phyloP scores from a whole-genome alignment of 2,888 invertebrate genomes.

The Aspidiotus destructor region DNA sequence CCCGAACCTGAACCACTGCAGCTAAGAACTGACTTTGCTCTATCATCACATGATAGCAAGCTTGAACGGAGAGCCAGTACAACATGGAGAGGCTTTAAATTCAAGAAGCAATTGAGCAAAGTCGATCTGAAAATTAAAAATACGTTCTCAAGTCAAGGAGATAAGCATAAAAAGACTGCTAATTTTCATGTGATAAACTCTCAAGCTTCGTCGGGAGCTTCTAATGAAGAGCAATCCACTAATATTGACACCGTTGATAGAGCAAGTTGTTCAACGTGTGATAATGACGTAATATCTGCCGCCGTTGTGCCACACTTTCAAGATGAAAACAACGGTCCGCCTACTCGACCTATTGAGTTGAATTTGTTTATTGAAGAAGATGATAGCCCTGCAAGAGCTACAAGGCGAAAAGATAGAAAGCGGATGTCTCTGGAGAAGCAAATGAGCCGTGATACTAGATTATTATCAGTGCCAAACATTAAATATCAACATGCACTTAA shows the following conservation, averaged over 20 bases:
- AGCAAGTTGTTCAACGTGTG: slow-evolving; percentile 9
- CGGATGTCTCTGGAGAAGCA: slow-evolving; percentile 38
- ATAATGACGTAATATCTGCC: slow-evolving; percentile 26
- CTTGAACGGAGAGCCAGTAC: slow-evolving; percentile 36
- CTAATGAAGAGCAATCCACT: slow-evolving; percentile 43
- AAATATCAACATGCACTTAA: slow-evolving; percentile 43
- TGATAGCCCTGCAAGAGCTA: slow-evolving; percentile 42
- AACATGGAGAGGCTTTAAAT: slow-evolving; percentile 68
- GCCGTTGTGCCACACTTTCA: slow-evolving; percentile 15
- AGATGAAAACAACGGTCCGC: slow-evolving; percentile 34
- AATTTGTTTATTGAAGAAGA: slow-evolving; percentile 47
- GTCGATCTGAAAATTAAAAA: slow-evolving; percentile 66
- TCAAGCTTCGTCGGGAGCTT: slow-evolving; percentile 42
- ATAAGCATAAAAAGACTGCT: slow-evolving; percentile 37
- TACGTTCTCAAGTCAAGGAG: slow-evolving; percentile 48
- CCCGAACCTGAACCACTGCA: slow-evolving; percentile 3
- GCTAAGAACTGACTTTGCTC: not conserved
- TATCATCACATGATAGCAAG: not conserved
- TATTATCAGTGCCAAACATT: slow-evolving; percentile 66
- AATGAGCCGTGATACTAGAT: slow-evolving; percentile 51
- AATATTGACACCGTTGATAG: slow-evolving; percentile 37
- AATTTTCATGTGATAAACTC: slow-evolving; percentile 36
- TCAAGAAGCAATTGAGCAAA: slow-evolving; percentile 71
- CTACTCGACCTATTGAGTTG: slow-evolving; percentile 54
- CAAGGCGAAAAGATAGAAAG: slow-evolving; percentile 37